These are phyloP conservation scores for Spodoptera exigua DNA, from an alignment of 2,888 invertebrate genomes.

Conservation along the genomic window DNA sequence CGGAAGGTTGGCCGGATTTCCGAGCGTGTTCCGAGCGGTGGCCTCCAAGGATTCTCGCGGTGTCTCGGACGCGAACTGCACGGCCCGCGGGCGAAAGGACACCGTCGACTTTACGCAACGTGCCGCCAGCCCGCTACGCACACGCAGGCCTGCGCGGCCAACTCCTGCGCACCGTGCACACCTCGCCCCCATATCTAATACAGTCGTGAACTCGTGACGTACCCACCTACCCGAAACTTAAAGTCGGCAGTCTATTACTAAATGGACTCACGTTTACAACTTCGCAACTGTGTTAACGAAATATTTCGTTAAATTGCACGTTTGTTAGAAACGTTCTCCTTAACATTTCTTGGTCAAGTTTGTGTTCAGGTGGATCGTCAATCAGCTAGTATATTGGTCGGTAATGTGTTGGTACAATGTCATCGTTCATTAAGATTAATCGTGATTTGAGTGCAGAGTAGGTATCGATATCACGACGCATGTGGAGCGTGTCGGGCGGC, in stretches of 20 bases:
- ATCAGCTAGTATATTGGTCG: slow-evolving; percentile 41
- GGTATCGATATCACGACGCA: slow-evolving; percentile 38
- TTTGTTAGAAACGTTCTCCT: slow-evolving; percentile 68
- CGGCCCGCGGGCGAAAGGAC: slow-evolving; percentile 74
- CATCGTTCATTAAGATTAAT: slow-evolving; percentile 40
- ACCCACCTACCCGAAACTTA: slow-evolving; percentile 64
- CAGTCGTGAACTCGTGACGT: slow-evolving; percentile 72
- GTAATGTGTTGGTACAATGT: slow-evolving; percentile 33
- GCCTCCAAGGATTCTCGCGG: slow-evolving; percentile 87
- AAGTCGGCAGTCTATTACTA: slow-evolving; percentile 72
- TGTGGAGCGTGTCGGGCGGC: slow-evolving; percentile 47
- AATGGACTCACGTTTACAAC: slow-evolving; percentile 82
- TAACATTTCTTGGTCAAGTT: slow-evolving; percentile 79
- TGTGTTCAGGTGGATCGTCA: slow-evolving; percentile 56
- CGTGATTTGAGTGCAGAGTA: slow-evolving; percentile 24
- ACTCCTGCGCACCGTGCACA: slow-evolving; percentile 45
- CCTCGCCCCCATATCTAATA: slow-evolving; percentile 63
- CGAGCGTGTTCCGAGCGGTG: slow-evolving; percentile 87
- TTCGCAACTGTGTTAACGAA: slow-evolving; percentile 82
- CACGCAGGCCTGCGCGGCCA: slow-evolving; percentile 44
- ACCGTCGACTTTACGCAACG: slow-evolving; percentile 74
- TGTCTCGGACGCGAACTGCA: slow-evolving; percentile 76
- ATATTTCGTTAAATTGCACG: slow-evolving; percentile 76
- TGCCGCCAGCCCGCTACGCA: slow-evolving; percentile 59
- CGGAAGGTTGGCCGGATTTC: slow-evolving; percentile 90